Evolutionary conservation across 2,888 invertebrate genomes (phyloP), one percentile per base, ranked within the genome.

Genomic region (Entomobrya multifasciata): DNA sequence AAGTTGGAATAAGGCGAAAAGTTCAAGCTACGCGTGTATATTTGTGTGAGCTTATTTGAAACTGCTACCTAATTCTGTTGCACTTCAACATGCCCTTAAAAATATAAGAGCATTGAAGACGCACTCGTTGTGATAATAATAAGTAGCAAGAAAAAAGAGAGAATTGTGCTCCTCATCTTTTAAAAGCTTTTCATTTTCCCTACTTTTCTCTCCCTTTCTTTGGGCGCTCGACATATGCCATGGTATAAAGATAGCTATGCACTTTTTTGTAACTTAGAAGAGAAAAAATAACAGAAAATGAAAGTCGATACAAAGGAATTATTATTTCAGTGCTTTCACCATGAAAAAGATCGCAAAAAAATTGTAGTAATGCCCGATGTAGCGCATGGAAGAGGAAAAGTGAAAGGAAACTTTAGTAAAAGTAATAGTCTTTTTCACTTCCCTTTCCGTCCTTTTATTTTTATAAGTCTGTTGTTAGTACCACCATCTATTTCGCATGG

Each of bases 261-360:
- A 27, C 20, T 4, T 2, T 2, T 15, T 41, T 20, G 67, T 47
- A n/a, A 25, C 17, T n/a, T 15, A 11, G 41, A 41, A 2, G 11
- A n/a, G 55, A 30, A 30, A 67, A n/a, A n/a, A n/a, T n/a, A n/a
- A n/a, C n/a, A 80, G 36, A 25, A 36, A 55, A 70, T 52, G 70
- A 67, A 80, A 80, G 80, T 80, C 80, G 80, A 80, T 80, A 80
- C 80, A 80, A 80, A 80, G 44, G 67, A 67, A 80, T 80, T 80
- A 80, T 80, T 80, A 80, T 80, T 80, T 80, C 55, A 55, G 49
- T 67, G 80, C 80, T 80, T 70, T 70, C 79, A 70, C 60, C 25
- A 22, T 57, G 8, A 49, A 57, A 6, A 20, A 52, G n/a, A n/a
- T n/a, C n/a, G n/a, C n/a, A n/a, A 36, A 76, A 22, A 44, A 20